Evolutionary conservation across 2,797 vertebrate genomes (phyloP), one percentile per base, ranked within the genome.

Genomic region (Synaphobranchus kaupii): DNA sequence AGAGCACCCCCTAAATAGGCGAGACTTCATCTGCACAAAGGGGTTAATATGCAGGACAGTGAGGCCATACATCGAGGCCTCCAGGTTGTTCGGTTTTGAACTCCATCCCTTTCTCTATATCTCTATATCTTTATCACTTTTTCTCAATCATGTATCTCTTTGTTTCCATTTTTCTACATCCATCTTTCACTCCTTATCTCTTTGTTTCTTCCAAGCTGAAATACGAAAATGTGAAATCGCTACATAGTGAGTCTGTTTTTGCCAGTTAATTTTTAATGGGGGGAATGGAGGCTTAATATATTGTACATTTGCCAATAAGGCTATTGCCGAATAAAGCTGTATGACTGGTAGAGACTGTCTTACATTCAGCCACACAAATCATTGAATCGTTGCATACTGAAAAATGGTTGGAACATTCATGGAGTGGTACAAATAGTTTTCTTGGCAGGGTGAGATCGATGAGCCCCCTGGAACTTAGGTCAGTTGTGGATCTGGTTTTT

Each of bases 261-360:
- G 54, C 85, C 48, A 83, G 56, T 17, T 58, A 2, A 58, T 17
- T 58, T 17, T 58, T 15, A 58, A 17, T 58, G 56, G 56, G 15
- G 15, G 56, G 56, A 52, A 52, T 52, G 5, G 10, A 52, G 5
- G 50, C 56, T 15, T 58, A 22, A 58, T 58, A 83, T 44, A n/a
- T n/a, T n/a, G n/a, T n/a, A 54, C 52, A 86, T 82, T 86, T 47
- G 31, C 78, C 80, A 86, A 80, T 78, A 44, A 28, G 31, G 25
- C n/a, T 78, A 48, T 44, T 48, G 44, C 86, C 58, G 82, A 68
- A 81, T 83, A 63, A 83, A 17, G 15, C 4, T 9, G 17, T 44
- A 52, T 8, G 66, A 12, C 15, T 56, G 60, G 39, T 12, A 39
- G 52, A 78, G 54, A 20, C 31, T 86, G n/a, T 22, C 60, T 63